These are phyloP conservation scores for Taurulus bubalis DNA, from an alignment of 2,113 vertebrate genomes.

Conservation along the genomic window DNA sequence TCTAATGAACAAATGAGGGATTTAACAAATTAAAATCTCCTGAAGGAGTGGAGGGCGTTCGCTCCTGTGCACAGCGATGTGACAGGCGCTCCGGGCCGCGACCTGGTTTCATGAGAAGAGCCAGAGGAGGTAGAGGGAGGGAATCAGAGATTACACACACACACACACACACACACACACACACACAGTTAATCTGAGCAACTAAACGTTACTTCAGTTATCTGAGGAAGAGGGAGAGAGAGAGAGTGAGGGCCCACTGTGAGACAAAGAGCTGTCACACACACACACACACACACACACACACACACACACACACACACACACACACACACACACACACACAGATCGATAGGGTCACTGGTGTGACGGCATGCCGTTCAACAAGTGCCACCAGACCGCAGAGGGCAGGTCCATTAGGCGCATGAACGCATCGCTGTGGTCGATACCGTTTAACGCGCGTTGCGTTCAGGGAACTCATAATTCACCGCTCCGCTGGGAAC, in stretches of 20 bases:
- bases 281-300: constrained; percentile 11
- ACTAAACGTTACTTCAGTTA: not conserved
- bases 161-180: not conserved
- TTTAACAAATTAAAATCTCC: not conserved
- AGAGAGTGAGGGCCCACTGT: not conserved
- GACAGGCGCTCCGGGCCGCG: constrained; percentile 17
- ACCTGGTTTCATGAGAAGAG: constrained; percentile 47
- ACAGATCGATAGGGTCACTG: too few relatives aligned
- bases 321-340: too few relatives aligned
- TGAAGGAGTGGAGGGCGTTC: too few relatives aligned
- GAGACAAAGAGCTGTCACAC: constrained; percentile 73
- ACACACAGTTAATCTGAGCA: constrained; percentile 41
- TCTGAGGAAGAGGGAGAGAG: not conserved
- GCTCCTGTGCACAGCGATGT: constrained; percentile 18
- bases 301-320: too few relatives aligned
- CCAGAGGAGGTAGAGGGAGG: constrained; percentile 30
- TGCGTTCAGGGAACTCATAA: not conserved
- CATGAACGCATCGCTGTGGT: not conserved
- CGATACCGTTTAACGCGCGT: not conserved
- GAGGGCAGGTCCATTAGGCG: constrained; percentile 36
- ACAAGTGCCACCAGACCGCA: constrained; percentile 60
- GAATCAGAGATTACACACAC: constrained; percentile 47
- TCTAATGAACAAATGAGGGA: constrained; percentile 10
- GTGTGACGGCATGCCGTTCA: constrained; percentile 52
- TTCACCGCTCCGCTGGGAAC: not conserved